Conservation (phyloP, 1,140 invertebrate species). For the Orchesella cincta region DNA sequence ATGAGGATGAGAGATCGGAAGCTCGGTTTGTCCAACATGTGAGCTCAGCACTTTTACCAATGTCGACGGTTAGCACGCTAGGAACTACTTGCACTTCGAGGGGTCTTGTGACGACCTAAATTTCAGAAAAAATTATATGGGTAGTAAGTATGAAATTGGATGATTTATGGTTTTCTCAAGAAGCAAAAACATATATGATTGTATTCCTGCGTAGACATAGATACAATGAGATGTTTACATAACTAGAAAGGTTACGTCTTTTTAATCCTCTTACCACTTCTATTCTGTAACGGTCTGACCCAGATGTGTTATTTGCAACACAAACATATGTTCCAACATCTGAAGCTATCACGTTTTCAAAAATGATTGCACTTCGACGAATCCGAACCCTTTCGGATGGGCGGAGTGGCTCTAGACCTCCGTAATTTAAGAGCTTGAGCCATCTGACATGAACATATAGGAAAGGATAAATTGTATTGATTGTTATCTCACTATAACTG, state of each 20-base stretch:
- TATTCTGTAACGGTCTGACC: constrained; percentile 52
- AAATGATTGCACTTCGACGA: constrained; percentile 59
- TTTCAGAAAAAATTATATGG: not conserved
- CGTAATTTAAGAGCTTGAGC: constrained; percentile 58
- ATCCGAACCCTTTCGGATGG: constrained; percentile 43
- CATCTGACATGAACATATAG: constrained; percentile 59
- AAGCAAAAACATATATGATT: too few relatives aligned
- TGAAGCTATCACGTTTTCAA: constrained; percentile 70
- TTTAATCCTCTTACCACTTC: too few relatives aligned
- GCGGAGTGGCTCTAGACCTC: constrained; percentile 40
- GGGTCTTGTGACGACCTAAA: constrained; percentile 39
- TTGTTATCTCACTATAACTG: too few relatives aligned
- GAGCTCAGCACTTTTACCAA: constrained; percentile 57
- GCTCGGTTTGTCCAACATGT: constrained; percentile 55
- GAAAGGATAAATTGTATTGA: not conserved
- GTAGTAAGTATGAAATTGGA: not conserved
- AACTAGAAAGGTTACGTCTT: constrained; percentile 4
- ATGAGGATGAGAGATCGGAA: not conserved
- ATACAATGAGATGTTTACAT: too few relatives aligned
- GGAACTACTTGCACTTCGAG: constrained; percentile 46
- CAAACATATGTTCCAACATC: constrained; percentile 72
- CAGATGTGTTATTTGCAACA: constrained; percentile 68
- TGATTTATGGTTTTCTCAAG: too few relatives aligned
- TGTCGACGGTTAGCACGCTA: constrained; percentile 53
- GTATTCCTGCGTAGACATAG: too few relatives aligned